These are phyloP conservation scores for Progne subis DNA, from an alignment of 2,113 vertebrate species.

Conservation along the genomic window DNA sequence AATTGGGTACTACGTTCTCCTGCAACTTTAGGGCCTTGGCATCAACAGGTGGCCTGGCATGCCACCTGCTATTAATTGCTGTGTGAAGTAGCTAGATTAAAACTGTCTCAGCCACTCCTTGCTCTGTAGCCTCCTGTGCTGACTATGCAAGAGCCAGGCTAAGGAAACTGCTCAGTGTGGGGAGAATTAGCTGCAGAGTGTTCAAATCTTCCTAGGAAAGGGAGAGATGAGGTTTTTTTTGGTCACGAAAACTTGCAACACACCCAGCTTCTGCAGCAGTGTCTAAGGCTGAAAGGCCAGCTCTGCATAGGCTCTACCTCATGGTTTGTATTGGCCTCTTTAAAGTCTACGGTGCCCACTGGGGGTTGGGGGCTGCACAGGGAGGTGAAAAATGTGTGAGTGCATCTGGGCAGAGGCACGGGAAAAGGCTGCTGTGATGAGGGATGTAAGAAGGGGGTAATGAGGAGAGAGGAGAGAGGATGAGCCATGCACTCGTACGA, in stretches of 20 bases:
- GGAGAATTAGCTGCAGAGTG: background rate
- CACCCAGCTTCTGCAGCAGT: background rate
- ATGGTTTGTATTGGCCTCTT: background rate
- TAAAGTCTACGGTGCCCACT: background rate
- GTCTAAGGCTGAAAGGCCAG: background rate
- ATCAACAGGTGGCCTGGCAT: background rate
- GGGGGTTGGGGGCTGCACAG: background rate
- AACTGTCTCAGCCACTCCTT: background rate
- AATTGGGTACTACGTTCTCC: background rate
- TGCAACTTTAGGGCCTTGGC: background rate
- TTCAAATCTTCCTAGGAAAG: background rate
- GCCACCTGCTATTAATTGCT: background rate
- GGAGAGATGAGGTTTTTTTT: background rate
- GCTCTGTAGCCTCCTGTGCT: background rate
- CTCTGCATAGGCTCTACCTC: background rate
- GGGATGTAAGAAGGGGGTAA: background rate
- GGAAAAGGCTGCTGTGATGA: background rate
- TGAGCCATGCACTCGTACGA: background rate
- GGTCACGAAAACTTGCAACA: background rate
- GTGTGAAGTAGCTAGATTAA: background rate
- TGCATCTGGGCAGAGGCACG: background rate
- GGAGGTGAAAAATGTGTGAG: fast-evolving
- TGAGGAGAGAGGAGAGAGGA: background rate
- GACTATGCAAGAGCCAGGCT: background rate
- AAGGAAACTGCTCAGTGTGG: background rate